Percentiles rank a stretch among this genome's conserved stretches.
Evolutionary conservation across 2,113 vertebrate genomes (phyloP).

Genomic region (Chaenogobius annularis): DNA sequence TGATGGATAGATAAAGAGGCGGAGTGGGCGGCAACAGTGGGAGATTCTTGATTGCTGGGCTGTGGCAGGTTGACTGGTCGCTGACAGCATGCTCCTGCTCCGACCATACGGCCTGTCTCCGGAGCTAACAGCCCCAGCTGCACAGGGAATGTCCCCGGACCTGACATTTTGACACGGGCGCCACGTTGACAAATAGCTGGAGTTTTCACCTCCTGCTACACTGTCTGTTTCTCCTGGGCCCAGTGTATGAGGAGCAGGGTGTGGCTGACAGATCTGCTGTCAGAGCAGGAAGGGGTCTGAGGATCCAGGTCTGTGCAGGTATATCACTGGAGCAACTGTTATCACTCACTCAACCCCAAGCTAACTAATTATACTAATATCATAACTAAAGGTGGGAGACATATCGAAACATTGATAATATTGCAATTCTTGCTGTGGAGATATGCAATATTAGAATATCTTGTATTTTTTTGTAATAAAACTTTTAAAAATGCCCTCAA

Average conservation of each 20-base stretch:
- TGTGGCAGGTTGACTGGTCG: conserved; percentile 68
- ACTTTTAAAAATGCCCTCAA: no score
- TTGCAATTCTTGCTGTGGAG: no score
- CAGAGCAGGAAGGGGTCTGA: conserved; percentile 59
- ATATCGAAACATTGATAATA: no score
- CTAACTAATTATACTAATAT: neutral
- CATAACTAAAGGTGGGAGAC: neutral
- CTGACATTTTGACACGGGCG: conserved; percentile 83
- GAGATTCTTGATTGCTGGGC: conserved; percentile 54
- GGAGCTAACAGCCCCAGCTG: conserved; percentile 80
- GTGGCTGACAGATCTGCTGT: conserved; percentile 79
- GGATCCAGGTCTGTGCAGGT: conserved; percentile 75
- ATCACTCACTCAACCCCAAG: conserved; percentile 17
- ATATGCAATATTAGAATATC: no score
- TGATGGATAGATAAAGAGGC: conserved; percentile 57
- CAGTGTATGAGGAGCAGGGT: conserved; percentile 66
- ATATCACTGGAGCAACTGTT: conserved; percentile 16
- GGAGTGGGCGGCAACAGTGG: conserved; percentile 37
- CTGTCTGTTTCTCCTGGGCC: conserved; percentile 74
- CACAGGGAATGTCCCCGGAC: conserved; percentile 74
- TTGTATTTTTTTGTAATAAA: no score
- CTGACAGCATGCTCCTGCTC: conserved; percentile 79
- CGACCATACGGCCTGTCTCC: conserved; percentile 81
- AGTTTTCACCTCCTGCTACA: conserved; percentile 81
- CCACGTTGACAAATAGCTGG: conserved; percentile 83